Evolutionary conservation across 23 tunicate species (phyloP).

Genomic region (Clavelina lepadiformis): DNA sequence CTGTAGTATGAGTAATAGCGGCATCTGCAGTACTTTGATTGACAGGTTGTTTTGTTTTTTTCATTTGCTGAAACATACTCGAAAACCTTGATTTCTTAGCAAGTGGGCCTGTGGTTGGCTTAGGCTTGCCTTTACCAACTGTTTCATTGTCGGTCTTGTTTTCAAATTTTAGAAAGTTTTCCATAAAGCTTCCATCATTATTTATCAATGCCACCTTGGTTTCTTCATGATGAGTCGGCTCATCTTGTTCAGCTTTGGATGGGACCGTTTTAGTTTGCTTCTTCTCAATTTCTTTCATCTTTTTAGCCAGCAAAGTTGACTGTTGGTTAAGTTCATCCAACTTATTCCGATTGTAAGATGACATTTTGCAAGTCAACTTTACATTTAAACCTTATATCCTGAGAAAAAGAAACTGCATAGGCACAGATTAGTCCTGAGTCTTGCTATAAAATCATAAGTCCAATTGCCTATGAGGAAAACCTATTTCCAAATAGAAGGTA

Average conservation of each 20-base stretch:
- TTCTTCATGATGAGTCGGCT: conserved; percentile 5
- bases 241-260: background rate
- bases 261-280: conserved; percentile 1
- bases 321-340: conserved; percentile 42
- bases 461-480: too few species aligned
- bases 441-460: too few species aligned
- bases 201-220: conserved; percentile 16
- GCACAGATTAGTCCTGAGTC: too few species aligned
- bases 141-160: conserved; percentile 9
- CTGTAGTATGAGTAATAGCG: conserved; percentile 15
- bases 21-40: conserved; percentile 1
- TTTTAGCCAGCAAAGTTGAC: conserved; percentile 40
- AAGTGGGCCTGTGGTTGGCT: conserved; percentile 18
- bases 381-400: too few species aligned
- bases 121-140: background rate
- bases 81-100: conserved; percentile 64
- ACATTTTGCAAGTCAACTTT: too few species aligned
- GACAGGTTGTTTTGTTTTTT: conserved; percentile 30
- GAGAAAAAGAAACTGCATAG: too few species aligned
- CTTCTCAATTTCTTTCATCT: conserved; percentile 42
- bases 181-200: conserved; percentile 81
- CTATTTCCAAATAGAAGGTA: too few species aligned
- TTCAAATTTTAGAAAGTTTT: conserved; percentile 60
- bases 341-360: conserved; percentile 31
- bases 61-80: conserved; percentile 85